Evolutionary conservation across 1,140 invertebrate genomes (phyloP).

Genomic region (Bombus fervidus): DNA sequence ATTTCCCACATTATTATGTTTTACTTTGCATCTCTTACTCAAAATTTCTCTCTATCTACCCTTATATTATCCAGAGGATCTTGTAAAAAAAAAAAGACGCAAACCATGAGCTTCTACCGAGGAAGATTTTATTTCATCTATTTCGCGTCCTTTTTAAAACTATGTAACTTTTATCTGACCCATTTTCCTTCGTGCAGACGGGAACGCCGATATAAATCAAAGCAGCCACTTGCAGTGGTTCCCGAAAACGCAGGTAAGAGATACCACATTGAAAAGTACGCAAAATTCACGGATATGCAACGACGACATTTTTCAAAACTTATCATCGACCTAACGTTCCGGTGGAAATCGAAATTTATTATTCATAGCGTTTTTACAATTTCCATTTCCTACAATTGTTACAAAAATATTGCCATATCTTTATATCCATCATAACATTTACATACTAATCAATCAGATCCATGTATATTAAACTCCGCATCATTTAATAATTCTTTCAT

Average conservation of each 20-base stretch:
- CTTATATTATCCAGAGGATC: background rate
- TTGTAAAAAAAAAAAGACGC: background rate
- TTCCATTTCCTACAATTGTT: background rate
- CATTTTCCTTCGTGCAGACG: background rate
- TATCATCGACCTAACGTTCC: background rate
- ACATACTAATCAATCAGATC: no score
- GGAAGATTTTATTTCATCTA: background rate
- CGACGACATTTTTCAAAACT: background rate
- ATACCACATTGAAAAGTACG: background rate
- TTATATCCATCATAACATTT: no score
- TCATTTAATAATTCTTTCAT: no score
- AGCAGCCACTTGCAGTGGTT: background rate
- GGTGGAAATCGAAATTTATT: background rate
- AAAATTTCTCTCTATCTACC: background rate
- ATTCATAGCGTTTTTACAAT: background rate
- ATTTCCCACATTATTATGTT: background rate
- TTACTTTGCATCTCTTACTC: background rate
- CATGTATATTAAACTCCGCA: no score
- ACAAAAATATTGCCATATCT: background rate
- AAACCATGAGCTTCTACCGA: no score
- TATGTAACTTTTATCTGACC: background rate
- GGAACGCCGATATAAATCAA: background rate
- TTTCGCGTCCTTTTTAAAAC: background rate
- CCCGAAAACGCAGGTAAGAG: background rate
- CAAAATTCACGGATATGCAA: background rate